Percentiles rank a stretch among this genome's conserved stretches.
Conservation (phyloP, 2,797 vertebrate species). For the Lithobates pipiens region DNA sequence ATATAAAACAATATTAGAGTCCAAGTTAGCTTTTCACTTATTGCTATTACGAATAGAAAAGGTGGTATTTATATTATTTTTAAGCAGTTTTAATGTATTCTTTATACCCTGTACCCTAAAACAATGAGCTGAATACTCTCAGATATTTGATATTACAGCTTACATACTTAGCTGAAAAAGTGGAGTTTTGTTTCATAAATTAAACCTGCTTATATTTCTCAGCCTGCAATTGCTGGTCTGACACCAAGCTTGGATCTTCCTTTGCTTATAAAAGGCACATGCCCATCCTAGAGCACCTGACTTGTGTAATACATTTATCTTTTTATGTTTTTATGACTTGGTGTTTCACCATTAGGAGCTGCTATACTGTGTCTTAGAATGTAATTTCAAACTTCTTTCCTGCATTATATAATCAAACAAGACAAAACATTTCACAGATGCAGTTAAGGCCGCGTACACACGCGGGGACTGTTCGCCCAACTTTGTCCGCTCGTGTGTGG, state of each 20-base stretch:
- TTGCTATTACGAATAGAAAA: background rate
- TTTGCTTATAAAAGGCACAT: background rate
- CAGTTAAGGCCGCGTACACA: too few species aligned
- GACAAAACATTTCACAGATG: too few species aligned
- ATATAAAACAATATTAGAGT: background rate
- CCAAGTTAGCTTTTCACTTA: background rate
- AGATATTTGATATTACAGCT: background rate
- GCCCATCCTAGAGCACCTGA: background rate
- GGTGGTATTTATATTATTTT: background rate
- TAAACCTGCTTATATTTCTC: too few species aligned
- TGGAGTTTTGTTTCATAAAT: background rate
- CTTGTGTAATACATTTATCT: background rate
- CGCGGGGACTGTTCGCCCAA: too few species aligned
- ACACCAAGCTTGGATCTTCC: background rate
- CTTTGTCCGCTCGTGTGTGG: too few species aligned
- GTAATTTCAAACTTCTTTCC: too few species aligned
- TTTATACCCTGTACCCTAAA: background rate
- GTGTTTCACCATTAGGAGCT: too few species aligned
- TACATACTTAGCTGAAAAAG: background rate
- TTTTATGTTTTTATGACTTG: too few species aligned
- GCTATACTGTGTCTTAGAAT: too few species aligned
- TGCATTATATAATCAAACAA: too few species aligned
- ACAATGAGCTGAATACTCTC: background rate
- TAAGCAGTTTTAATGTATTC: background rate
- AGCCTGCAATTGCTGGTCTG: too few species aligned